phyloP scores from a whole-genome alignment of 1,140 invertebrate genomes.

The Branchinecta lindahli region DNA sequence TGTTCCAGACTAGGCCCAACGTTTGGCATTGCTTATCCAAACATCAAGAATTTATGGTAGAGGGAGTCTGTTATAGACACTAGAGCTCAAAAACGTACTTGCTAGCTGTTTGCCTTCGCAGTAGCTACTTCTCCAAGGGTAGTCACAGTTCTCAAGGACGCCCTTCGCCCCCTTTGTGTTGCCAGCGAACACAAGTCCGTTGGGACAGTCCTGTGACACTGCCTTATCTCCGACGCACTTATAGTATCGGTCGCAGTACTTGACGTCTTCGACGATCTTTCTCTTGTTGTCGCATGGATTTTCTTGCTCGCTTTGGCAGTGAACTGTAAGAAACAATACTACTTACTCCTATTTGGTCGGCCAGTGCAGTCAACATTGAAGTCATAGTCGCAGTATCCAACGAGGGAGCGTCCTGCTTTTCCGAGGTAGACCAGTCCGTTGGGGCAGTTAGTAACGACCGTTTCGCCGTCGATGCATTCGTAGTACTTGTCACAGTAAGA shows the following conservation, averaged over 20 bases:
- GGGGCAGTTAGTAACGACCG: conserved; percentile 31
- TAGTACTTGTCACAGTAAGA: conserved; percentile 35
- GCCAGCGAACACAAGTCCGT: conserved; percentile 72
- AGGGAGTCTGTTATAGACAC: too few relatives aligned
- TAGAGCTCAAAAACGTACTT: conserved; percentile 35
- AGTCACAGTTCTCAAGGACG: conserved; percentile 63
- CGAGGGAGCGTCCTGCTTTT: conserved; percentile 24
- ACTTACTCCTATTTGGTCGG: too few relatives aligned
- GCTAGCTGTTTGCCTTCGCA: conserved; percentile 59
- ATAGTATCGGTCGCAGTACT: conserved; percentile 75
- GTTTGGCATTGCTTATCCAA: too few relatives aligned
- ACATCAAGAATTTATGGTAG: too few relatives aligned
- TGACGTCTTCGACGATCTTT: conserved; percentile 52
- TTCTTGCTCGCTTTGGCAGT: conserved; percentile 39
- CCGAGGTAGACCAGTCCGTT: conserved; percentile 34
- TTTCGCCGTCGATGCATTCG: conserved; percentile 28
- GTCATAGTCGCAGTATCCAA: conserved; percentile 31
- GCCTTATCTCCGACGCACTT: conserved; percentile 60
- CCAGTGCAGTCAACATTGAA: conserved; percentile 33
- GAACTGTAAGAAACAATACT: conserved; percentile 24
- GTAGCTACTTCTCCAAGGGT: conserved; percentile 72
- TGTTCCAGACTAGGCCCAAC: too few relatives aligned
- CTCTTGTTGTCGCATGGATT: conserved; percentile 61
- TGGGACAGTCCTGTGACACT: conserved; percentile 72
- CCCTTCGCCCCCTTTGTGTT: conserved; percentile 47